Base-by-base conservation (phyloP, 2,888 invertebrate species). In the Xanthorhoe designata region DNA sequence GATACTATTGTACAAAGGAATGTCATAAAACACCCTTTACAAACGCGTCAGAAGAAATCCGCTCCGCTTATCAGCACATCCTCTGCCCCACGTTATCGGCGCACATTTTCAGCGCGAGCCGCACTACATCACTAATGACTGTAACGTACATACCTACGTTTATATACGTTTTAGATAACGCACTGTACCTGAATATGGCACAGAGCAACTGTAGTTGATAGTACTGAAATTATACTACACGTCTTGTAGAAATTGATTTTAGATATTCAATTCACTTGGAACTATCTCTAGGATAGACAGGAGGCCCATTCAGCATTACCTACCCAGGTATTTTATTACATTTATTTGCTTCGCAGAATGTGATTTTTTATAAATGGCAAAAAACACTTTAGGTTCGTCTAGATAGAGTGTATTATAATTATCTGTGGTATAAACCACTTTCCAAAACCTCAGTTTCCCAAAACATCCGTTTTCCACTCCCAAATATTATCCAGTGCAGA, bases 51-150 rank as follows among this genome's bases (percentile, higher is more conserved):
- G 4, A 32, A 35, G 35, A 59, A 47, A 35, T 15, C 42, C 81
- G 78, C 81, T 76, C 62, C 72, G 73, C 78, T 61, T 69, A 29
- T 68, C 52, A 57, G 67, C 8, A 4, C 53, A 49, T 10, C 56
- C 64, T 8, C 45, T 32, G 10, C 62, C 57, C 54, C 18, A 64
- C 68, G 79, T 84, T 86, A 87, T 87, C 86, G 82, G 75, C 71
- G 72, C 72, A 78, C 84, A 83, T 84, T 86, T 84, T 80, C 81
- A 81, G 82, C 82, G 78, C 84, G 83, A 76, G 78, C 82, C 80
- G 77, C 83, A 85, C 86, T 86, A 83, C 77, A 83, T 86, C 85
- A 85, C 86, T 87, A 89, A 88, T 85, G 87, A 85, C 82, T 81
- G 78, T 78, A 80, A 79, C 80, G 80, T 78, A 75, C 38, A 9